These are phyloP conservation scores for Stenopsyche tienmushanensis DNA, from an alignment of 1,140 invertebrate genomes.

Conservation along the genomic window DNA sequence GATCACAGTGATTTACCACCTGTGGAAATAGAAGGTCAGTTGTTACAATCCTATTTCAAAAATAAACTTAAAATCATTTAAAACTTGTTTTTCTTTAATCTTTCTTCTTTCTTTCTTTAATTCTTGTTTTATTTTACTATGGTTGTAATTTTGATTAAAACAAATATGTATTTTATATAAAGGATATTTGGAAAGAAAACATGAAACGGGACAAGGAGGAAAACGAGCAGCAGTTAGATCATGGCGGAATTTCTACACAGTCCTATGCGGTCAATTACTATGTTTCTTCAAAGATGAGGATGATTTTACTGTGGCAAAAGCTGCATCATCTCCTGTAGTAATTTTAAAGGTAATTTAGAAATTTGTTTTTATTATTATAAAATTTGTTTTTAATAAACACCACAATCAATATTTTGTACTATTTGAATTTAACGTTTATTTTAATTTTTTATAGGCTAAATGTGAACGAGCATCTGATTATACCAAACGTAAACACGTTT, in stretches of 20 bases:
- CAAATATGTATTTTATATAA: conserved; percentile 6
- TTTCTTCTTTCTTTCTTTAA: background rate
- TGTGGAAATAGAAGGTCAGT: conserved; percentile 82
- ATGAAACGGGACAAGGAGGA: conserved; percentile 89
- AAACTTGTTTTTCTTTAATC: background rate
- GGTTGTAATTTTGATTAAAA: background rate
- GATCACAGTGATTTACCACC: conserved; percentile 78
- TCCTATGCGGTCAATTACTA: conserved; percentile 92
- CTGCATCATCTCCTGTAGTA: conserved; percentile 84
- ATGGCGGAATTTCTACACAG: conserved; percentile 95
- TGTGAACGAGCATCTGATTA: conserved; percentile 90
- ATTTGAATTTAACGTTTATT: background rate
- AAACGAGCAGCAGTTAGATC: conserved; percentile 92
- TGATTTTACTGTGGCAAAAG: conserved; percentile 86
- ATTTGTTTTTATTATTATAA: background rate
- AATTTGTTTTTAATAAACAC: background rate
- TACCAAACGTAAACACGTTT: conserved; percentile 92
- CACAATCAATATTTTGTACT: no score
- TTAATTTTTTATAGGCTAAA: conserved; percentile 48
- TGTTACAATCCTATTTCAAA: background rate
- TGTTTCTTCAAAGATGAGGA: conserved; percentile 97
- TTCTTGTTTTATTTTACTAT: background rate
- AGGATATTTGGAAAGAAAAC: conserved; percentile 86
- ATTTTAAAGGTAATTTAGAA: conserved; percentile 72
- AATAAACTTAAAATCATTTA: background rate